phyloP scores from a whole-genome alignment of 92 coral and sea anemone species.

The Parazoanthus darwini region DNA sequence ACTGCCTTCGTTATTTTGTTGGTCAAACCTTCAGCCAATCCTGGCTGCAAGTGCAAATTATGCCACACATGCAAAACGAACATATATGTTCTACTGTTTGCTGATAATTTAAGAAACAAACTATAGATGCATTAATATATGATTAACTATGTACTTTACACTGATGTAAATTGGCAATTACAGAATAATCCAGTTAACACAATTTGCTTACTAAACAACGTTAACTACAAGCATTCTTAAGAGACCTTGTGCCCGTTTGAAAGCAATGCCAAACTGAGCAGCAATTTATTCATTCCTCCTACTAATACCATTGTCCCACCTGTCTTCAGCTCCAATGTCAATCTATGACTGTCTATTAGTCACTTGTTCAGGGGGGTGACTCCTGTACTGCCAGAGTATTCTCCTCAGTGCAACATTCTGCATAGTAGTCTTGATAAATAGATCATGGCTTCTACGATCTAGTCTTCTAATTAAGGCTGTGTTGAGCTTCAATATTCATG shows the following conservation, averaged over 20 bases:
- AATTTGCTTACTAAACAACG: neutral
- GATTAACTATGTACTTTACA: neutral
- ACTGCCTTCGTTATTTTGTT: neutral
- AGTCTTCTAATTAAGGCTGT: slow-evolving; percentile 22
- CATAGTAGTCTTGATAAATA: slow-evolving; percentile 16
- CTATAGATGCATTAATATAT: neutral
- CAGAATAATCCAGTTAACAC: neutral
- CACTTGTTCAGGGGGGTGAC: slow-evolving; percentile 30
- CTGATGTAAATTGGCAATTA: neutral
- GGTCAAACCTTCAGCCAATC: neutral
- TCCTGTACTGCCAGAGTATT: slow-evolving; percentile 8
- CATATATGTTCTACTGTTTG: neutral
- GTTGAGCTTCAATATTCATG: slow-evolving; percentile 25
- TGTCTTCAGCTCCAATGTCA: slow-evolving; percentile 41
- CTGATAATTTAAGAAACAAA: neutral
- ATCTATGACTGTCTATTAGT: slow-evolving; percentile 28
- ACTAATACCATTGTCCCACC: slow-evolving; percentile 33
- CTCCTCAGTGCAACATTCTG: slow-evolving; percentile 12
- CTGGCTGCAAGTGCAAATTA: neutral
- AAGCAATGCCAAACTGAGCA: neutral
- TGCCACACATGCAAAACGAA: neutral
- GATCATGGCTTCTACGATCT: slow-evolving; percentile 21
- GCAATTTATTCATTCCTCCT: neutral
- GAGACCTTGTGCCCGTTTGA: neutral
- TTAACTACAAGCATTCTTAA: neutral